Percentiles rank a stretch among this genome's conserved stretches.
These are phyloP conservation scores for Ivindomyrus marchei DNA, from an alignment of 2,113 vertebrate genomes.

Conservation along the genomic window DNA sequence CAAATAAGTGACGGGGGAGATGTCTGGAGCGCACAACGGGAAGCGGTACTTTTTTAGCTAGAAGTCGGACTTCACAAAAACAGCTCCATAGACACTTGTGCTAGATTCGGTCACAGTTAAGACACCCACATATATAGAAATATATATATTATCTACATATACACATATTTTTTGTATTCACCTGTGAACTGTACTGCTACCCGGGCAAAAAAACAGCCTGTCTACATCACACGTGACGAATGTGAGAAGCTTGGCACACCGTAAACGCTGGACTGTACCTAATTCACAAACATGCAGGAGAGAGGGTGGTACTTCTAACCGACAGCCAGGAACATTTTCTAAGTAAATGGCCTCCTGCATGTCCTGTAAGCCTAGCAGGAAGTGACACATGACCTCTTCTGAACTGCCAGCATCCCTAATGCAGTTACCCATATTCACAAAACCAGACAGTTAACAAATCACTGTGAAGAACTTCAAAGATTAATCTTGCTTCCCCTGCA, in stretches of 20 bases:
- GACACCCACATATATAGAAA: neutral
- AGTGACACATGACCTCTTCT: neutral
- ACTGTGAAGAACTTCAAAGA: neutral
- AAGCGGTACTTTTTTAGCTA: neutral
- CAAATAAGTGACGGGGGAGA: neutral
- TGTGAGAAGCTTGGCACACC: neutral
- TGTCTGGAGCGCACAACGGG: neutral
- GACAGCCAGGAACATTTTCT: neutral
- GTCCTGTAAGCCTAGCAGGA: neutral
- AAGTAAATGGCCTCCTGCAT: neutral
- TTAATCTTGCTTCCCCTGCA: neutral
- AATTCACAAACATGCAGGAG: neutral
- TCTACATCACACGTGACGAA: neutral
- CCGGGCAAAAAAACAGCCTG: neutral
- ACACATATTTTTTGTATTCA: neutral
- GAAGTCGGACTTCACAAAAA: neutral
- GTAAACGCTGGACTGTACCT: neutral
- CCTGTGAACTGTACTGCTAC: neutral
- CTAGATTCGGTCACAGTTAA: neutral
- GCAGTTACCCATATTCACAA: neutral
- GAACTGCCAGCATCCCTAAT: neutral
- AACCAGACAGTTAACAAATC: neutral
- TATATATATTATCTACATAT: conserved; percentile 11
- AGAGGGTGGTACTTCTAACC: neutral
- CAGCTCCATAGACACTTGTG: neutral